Evolutionary conservation across 2,797 vertebrate species (phyloP), one percentile per base, ranked within the genome.

Genomic region (Enteromius trimaculatus): DNA sequence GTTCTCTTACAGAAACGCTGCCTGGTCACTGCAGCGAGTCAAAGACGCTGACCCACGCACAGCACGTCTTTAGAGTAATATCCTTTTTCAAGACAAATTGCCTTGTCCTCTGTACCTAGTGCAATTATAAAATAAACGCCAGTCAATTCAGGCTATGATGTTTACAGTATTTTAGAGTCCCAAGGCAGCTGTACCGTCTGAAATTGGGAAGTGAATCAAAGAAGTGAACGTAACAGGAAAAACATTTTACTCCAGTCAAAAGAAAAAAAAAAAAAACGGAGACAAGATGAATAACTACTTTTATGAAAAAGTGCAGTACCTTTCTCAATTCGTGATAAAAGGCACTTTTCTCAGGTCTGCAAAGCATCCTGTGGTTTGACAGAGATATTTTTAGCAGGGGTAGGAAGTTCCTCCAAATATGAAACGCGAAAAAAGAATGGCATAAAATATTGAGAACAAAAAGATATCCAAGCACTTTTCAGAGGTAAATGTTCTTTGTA

Each of bases 401-500:
- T 72, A 74, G 82, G 71, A 51, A 17, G 71, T 34, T 80, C 19
- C 66, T 81, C 62, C 74, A 74, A 66, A 82, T 62, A 65, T 64
- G 37, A 64, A 81, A 34, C 19, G 29, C 3, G n/a, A 31, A 74
- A 60, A 60, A 39, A 42, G 49, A 60, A 37, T 19, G 65, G 31
- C 19, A 80, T 75, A 60, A 65, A 77, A 77, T 60, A 72, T 64
- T 78, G 85, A 87, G 89, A 89, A 86, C 85, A 84, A 78, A 85
- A 88, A 88, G 60, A 82, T 87, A 89, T 92, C 85, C 84, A 89
- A 84, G 77, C 86, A 77, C 86, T 89, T 82, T 81, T 81, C 79
- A 85, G 66, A 88, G 47, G 80, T 72, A 85, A 78, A 83, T 84
- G 70, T 81, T 31, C 83, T 84, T 86, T 79, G 44, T 83, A 84